Evolutionary conservation across 1,140 invertebrate species (phyloP).

Genomic region (Drosophila fuyamai): DNA sequence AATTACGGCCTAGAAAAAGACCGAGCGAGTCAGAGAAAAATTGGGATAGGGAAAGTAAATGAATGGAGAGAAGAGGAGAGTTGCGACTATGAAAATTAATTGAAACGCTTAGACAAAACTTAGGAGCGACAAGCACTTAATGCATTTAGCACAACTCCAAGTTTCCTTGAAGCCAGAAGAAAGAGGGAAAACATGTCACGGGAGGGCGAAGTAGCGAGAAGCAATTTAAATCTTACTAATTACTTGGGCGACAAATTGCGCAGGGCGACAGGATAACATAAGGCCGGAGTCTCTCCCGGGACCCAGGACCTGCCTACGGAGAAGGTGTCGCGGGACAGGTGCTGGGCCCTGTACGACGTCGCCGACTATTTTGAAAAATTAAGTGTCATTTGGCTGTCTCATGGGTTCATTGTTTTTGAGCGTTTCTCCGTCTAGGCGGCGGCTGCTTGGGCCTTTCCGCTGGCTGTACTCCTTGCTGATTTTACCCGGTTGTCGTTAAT

Average conservation of each 20-base stretch:
- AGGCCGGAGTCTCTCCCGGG: slow-evolving; percentile 17
- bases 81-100: slow-evolving; percentile 75
- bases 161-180: slow-evolving; percentile 41
- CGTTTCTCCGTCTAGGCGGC: slow-evolving; percentile 25
- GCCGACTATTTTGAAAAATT: slow-evolving; percentile 73
- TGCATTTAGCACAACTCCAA: slow-evolving; percentile 78
- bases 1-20: slow-evolving; percentile 47
- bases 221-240: slow-evolving; percentile 85
- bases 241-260: slow-evolving; percentile 84
- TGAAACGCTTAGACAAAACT: slow-evolving; percentile 79
- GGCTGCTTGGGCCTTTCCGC: slow-evolving; percentile 6
- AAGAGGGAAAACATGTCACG: not conserved
- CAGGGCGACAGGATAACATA: slow-evolving; percentile 40
- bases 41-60: not conserved
- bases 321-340: slow-evolving; percentile 33
- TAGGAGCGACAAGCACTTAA: slow-evolving; percentile 74
- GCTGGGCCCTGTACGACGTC: slow-evolving; percentile 22
- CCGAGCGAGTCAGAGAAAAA: slow-evolving; percentile 1
- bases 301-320: not conserved
- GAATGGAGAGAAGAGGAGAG: slow-evolving; percentile 24
- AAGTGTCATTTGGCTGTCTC: slow-evolving; percentile 75
- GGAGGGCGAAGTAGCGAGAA: slow-evolving; percentile 49
- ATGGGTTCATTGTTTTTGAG: slow-evolving; percentile 69
- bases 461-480: not conserved
- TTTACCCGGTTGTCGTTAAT: not conserved